Base-by-base conservation (phyloP, 2,113 vertebrate genomes). In the Rissa tridactyla region DNA sequence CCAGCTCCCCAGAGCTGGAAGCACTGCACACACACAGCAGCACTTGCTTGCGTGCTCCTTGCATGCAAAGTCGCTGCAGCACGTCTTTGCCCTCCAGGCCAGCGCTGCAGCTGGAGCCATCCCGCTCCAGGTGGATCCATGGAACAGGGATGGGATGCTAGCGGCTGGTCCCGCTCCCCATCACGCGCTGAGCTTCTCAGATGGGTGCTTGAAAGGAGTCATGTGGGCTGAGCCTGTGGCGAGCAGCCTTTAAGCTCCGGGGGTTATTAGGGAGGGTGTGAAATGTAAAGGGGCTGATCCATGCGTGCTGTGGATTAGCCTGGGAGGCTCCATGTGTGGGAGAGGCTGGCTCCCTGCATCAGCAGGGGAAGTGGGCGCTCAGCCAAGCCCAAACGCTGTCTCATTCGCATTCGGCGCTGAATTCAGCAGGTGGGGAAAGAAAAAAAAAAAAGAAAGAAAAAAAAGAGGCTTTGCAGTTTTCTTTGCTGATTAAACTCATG, bases 401-500 rank as follows among this genome's bases (percentile, higher is more conserved):
- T 94, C 18, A 72, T 95, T 90, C 71, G 0, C 83, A 80, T 94
- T 88, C 71, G 14, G 32, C 3, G 14, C 89, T 91, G 89, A 96
- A 96, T 96, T 95, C 93, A 95, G 96, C 96, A 97, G 93, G 96
- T 95, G 94, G 91, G 70, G 93, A 82, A 96, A 86, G 27, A 10
- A 30, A 7, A 8, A 42, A 13, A 11, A 61, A 61, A 62, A 38
- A 61, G 15, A 32, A n/a, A 52, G 12, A 54, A 27, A 49, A 51
- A 69, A 69, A 84, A 92, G 88, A 69, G 21, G 65, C 90, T 92
- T 90, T 93, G 94, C 95, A 92, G 90, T 94, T 95, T 97, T 94
- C 94, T 95, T 93, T 85, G 94, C 95, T 96, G 95, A 95, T 94
- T 93, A 95, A 96, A 97, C 88, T 94, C 95, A 95, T 92, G 90